Conservation (phyloP, 1,140 invertebrate species). For the Aculops lycopersici region DNA sequence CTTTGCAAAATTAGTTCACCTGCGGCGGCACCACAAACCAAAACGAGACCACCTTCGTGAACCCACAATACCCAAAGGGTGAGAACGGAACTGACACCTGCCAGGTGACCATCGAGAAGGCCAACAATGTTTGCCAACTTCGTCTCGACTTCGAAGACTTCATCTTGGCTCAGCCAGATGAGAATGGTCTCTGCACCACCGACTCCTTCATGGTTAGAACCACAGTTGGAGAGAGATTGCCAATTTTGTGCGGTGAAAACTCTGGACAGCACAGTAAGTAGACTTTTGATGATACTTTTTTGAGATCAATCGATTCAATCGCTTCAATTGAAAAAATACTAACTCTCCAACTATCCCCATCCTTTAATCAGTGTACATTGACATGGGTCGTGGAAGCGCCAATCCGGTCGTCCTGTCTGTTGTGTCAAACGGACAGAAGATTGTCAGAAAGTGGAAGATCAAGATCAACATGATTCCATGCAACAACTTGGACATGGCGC, state of each 20-base stretch:
- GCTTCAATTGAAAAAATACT: too few species aligned
- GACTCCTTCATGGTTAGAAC: constrained; percentile 34
- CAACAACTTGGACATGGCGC: constrained; percentile 26
- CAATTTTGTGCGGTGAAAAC: constrained; percentile 41
- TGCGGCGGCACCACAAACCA: constrained; percentile 37
- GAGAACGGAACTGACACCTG: constrained; percentile 31
- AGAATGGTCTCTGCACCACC: constrained; percentile 30
- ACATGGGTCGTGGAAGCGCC: constrained; percentile 27
- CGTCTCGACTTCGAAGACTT: constrained; percentile 41
- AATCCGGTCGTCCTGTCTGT: constrained; percentile 26
- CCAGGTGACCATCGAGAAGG: constrained; percentile 29
- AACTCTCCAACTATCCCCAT: constrained; percentile 5
- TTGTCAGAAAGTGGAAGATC: constrained; percentile 35
- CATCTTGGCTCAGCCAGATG: constrained; percentile 31
- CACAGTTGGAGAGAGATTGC: constrained; percentile 27
- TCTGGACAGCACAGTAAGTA: constrained; percentile 43
- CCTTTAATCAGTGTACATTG: constrained; percentile 29
- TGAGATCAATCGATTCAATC: neutral
- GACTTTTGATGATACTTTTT: neutral
- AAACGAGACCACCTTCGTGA: constrained; percentile 52
- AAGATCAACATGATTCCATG: constrained; percentile 35
- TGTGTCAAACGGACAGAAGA: constrained; percentile 22
- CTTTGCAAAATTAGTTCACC: constrained; percentile 14
- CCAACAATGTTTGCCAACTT: constrained; percentile 35
- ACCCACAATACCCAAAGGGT: constrained; percentile 33